Percentiles rank a stretch among this genome's conserved stretches.
Conservation (phyloP, 2,888 invertebrate species). For the Drosophila borborema region DNA sequence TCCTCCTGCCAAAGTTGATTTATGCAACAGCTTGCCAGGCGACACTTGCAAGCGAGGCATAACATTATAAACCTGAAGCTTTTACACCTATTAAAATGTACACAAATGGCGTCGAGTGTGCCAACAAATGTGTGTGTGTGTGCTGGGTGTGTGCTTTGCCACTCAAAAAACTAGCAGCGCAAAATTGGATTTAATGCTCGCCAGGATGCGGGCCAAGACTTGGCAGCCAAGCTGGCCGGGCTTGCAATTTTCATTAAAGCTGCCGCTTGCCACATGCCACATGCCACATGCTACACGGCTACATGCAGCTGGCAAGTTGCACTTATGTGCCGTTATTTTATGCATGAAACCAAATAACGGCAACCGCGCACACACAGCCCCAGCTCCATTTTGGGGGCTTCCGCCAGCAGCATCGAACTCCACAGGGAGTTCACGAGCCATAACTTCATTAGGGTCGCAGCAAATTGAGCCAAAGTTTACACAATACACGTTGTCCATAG, state of each 20-base stretch:
- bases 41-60: conserved; percentile 55
- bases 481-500: conserved; percentile 19
- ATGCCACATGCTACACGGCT: conserved; percentile 19
- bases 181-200: conserved; percentile 71
- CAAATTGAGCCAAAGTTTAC: conserved; percentile 53
- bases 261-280: conserved; percentile 44
- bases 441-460: conserved; percentile 69
- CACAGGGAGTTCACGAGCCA: conserved; percentile 24
- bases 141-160: conserved; percentile 43
- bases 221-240: conserved; percentile 27
- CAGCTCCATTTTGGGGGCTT: conserved; percentile 60
- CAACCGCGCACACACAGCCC: conserved; percentile 12
- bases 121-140: conserved; percentile 1
- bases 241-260: conserved; percentile 71
- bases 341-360: conserved; percentile 78
- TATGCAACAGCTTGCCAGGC: conserved; percentile 73
- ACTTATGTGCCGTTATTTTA: conserved; percentile 74
- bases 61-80: conserved; percentile 71
- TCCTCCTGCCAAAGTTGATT: conserved; percentile 61
- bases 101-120: conserved; percentile 41
- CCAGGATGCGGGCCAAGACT: conserved; percentile 11
- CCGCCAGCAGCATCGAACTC: conserved; percentile 24
- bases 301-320: conserved; percentile 52
- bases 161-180: conserved; percentile 70
- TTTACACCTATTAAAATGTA: conserved; percentile 72